These are phyloP conservation scores for Melanotus villosus DNA, from an alignment of 2,888 invertebrate genomes.

Conservation along the genomic window DNA sequence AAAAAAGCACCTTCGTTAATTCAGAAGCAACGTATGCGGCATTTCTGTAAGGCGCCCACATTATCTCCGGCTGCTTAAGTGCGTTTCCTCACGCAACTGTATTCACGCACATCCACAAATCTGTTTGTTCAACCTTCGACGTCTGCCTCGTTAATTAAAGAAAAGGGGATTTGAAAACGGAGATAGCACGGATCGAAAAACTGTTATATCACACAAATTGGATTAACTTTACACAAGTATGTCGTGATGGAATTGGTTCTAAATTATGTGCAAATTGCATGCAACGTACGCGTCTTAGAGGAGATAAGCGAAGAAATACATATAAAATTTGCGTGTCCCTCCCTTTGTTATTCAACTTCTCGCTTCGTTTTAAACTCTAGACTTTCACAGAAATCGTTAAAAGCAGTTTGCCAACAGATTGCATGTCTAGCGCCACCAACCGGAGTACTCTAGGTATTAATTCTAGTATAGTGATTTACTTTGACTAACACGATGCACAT, in stretches of 20 bases:
- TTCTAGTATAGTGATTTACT: not conserved
- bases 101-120: slow-evolving; percentile 43
- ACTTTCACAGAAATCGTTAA: slow-evolving; percentile 29
- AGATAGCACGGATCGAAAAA: slow-evolving; percentile 33
- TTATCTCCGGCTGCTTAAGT: slow-evolving; percentile 39
- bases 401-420: slow-evolving; percentile 17
- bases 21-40: slow-evolving; percentile 42
- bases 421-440: slow-evolving; percentile 25
- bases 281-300: slow-evolving; percentile 19
- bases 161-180: slow-evolving; percentile 24
- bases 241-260: slow-evolving; percentile 6
- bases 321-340: slow-evolving; percentile 23
- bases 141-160: slow-evolving; percentile 36
- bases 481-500: slow-evolving; percentile 20
- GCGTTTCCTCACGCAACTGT: slow-evolving; percentile 42
- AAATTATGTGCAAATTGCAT: slow-evolving; percentile 26
- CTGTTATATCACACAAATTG: slow-evolving; percentile 37
- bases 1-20: slow-evolving; percentile 27
- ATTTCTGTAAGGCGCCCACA: slow-evolving; percentile 42
- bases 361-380: slow-evolving; percentile 5
- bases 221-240: slow-evolving; percentile 27
- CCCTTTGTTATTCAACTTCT: slow-evolving; percentile 17
- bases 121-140: slow-evolving; percentile 39
- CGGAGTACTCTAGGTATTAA: slow-evolving; percentile 12
- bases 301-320: slow-evolving; percentile 14